Evolutionary conservation across 1,140 invertebrate genomes (phyloP).

Genomic region (silkworm (Bombyx mori)): DNA sequence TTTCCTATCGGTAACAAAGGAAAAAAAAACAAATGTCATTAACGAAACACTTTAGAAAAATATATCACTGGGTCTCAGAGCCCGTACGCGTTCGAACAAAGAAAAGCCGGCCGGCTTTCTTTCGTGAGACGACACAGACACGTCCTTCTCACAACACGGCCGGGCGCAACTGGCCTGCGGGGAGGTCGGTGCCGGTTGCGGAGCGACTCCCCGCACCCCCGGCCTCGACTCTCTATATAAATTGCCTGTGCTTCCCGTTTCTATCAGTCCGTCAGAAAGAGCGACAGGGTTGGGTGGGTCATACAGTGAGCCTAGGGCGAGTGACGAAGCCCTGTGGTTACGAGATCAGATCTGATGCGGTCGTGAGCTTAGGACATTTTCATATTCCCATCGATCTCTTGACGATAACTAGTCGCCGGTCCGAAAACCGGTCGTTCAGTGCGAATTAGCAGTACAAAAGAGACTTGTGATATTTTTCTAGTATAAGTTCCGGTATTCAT

Average conservation of each 20-base stretch:
- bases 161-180: slow-evolving; percentile 48
- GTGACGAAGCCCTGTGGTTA: slow-evolving; percentile 62
- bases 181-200: slow-evolving; percentile 48
- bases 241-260: slow-evolving; percentile 24
- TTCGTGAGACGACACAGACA: slow-evolving; percentile 32
- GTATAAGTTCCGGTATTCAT: slow-evolving; percentile 48
- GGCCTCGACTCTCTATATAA: slow-evolving; percentile 50
- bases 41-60: slow-evolving; percentile 8
- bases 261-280: slow-evolving; percentile 62
- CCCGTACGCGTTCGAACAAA: slow-evolving; percentile 39
- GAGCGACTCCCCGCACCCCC: slow-evolving; percentile 42
- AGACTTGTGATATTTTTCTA: slow-evolving; percentile 72
- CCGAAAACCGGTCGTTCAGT: slow-evolving; percentile 44
- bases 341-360: slow-evolving; percentile 68
- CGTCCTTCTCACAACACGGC: slow-evolving; percentile 26
- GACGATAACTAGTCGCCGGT: slow-evolving; percentile 56
- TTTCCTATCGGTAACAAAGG: neutral
- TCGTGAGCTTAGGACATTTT: slow-evolving; percentile 52
- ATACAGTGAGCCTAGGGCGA: slow-evolving; percentile 51
- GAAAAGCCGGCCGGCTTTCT: slow-evolving; percentile 55
- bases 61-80: slow-evolving; percentile 2
- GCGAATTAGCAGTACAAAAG: slow-evolving; percentile 69
- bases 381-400: slow-evolving; percentile 58
- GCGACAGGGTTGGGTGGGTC: slow-evolving; percentile 62
- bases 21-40: neutral